Base-by-base conservation (phyloP, 2,113 vertebrate species). In the Heliornis fulica region DNA sequence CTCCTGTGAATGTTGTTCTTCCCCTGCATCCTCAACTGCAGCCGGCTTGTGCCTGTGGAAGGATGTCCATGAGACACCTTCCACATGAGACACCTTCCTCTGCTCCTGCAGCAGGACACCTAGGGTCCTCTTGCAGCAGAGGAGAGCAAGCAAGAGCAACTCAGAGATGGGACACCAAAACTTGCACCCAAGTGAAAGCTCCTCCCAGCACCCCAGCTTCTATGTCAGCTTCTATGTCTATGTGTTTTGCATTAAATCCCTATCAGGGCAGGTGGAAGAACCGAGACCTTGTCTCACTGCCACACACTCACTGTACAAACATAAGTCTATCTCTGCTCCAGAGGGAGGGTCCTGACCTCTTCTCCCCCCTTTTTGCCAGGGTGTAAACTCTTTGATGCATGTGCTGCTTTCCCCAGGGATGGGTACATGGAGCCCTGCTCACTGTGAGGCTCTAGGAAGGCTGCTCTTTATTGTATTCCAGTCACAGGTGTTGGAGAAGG, bases 181-280 rank as follows among this genome's bases (percentile, higher is more conserved):
- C 14, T 26, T 29, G 54, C 64, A 64, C 4, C 11, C 9, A 18
- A 5, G 61, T 40, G 19, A 17, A 15, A 43, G 20, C 12, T 45
- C 61, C 29, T 87, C 72, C 56, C 38, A 10, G 54, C 5, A 16
- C 15, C 26, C 34, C 1, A 1, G 45, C 23, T 38, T 22, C 68
- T 13, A 8, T 2, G 10, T 9, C 57, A 3, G 7, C n/a, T n/a
- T n/a, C n/a, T n/a, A n/a, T n/a, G n/a, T n/a, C n/a, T 1, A 15
- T 25, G 19, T 6, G 4, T 25, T 92, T 51, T 66, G 79, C 45
- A 29, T 65, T 16, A 46, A 90, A 83, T 41, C 76, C 7, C 0
- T 4, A 18, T 3, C 29, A 5, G 80, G 80, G 57, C n/a, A 36
- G 57, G 7, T 3, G 46, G 57, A 34, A 61, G 75, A 79, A 4